A percentile compares a stretch with the other conserved stretches of the same genome.
phyloP scores from a whole-genome alignment of 37 sponge, comb jelly and placozoan genomes.

The Mnemiopsis leidyi region DNA sequence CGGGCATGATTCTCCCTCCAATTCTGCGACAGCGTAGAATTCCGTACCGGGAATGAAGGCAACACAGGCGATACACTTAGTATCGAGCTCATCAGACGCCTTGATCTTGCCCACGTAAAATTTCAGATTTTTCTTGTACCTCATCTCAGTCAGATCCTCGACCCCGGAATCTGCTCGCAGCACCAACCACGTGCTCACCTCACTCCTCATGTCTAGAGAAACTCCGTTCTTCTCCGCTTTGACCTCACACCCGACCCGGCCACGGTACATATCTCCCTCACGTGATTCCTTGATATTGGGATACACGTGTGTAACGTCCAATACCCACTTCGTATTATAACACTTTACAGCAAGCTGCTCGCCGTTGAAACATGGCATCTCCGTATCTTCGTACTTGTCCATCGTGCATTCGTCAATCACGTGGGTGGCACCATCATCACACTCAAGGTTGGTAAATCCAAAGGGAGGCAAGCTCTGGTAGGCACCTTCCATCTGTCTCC shows the following conservation, averaged over 20 bases:
- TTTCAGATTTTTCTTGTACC: neutral
- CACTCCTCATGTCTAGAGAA: neutral
- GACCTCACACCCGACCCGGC: neutral
- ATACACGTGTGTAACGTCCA: neutral
- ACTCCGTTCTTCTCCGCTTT: neutral
- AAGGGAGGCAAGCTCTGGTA: neutral
- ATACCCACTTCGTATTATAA: neutral
- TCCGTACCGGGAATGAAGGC: neutral
- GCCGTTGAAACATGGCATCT: neutral
- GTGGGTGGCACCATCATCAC: neutral
- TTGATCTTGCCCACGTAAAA: neutral
- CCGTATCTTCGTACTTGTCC: neutral
- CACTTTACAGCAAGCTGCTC: neutral
- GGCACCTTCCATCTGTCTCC: neutral
- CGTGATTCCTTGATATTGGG: neutral
- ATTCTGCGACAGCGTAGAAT: neutral
- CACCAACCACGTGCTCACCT: neutral
- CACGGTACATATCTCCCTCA: neutral
- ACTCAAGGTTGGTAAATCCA: neutral
- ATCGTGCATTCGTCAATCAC: neutral
- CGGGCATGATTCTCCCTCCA: neutral
- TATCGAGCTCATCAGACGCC: neutral
- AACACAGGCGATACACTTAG: neutral
- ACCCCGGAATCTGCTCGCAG: neutral
- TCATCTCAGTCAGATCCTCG: neutral